Evolutionary conservation across 2,888 invertebrate genomes (phyloP).

Genomic region (Lucinisca nassula): DNA sequence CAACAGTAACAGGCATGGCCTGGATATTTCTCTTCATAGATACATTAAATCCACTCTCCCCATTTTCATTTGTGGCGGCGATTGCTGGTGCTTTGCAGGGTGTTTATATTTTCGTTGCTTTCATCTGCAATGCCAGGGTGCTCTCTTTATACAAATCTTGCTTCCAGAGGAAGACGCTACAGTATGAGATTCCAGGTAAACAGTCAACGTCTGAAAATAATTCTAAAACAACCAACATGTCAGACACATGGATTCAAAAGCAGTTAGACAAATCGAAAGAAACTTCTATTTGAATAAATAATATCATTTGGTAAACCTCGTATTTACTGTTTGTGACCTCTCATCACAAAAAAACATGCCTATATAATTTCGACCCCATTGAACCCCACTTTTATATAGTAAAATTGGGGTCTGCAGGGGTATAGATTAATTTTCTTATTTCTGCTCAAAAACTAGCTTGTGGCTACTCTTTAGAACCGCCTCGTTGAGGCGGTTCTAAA

Average conservation of each 20-base stretch:
- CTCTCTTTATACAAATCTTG: not conserved
- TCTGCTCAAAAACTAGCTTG: no score
- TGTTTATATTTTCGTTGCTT: slow-evolving; percentile 75
- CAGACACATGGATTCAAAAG: not conserved
- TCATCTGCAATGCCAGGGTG: slow-evolving; percentile 55
- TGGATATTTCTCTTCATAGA: slow-evolving; percentile 77
- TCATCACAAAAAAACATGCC: no score
- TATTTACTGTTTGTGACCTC: no score
- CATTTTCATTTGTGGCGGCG: slow-evolving; percentile 69
- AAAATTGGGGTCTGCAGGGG: no score
- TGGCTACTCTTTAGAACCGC: no score
- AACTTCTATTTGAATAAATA: not conserved
- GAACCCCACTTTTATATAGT: no score
- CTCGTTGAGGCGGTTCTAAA: no score
- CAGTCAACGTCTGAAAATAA: not conserved
- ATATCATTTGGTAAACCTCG: no score
- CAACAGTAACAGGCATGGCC: slow-evolving; percentile 74
- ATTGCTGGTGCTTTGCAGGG: slow-evolving; percentile 76
- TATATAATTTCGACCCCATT: no score
- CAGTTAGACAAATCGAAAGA: not conserved
- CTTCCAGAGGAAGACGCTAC: not conserved
- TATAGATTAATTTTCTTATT: no score
- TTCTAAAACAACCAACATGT: not conserved
- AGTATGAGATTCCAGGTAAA: not conserved
- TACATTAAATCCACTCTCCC: slow-evolving; percentile 63